These are phyloP conservation scores for Lophius piscatorius DNA, from an alignment of 2,113 vertebrate genomes.

Conservation along the genomic window DNA sequence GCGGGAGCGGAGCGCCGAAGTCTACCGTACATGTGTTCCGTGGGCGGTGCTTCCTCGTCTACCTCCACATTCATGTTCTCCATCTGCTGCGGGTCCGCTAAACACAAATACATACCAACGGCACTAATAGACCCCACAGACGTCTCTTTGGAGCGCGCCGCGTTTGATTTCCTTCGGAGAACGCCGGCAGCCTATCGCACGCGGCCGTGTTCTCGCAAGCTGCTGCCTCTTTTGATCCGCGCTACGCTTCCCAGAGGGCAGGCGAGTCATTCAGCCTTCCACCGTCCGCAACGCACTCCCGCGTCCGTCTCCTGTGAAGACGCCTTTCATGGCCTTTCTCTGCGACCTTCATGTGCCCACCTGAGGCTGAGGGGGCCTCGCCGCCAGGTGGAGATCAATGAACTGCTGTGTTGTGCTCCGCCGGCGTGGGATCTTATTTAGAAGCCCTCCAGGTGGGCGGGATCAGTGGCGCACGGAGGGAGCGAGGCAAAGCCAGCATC, in stretches of 20 bases:
- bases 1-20: not conserved
- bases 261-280: constrained; percentile 41
- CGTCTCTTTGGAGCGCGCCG: constrained; percentile 27
- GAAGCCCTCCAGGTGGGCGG: constrained; percentile 69
- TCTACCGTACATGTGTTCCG: constrained; percentile 35
- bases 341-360: constrained; percentile 63
- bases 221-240: constrained; percentile 39
- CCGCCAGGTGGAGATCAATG: constrained; percentile 68
- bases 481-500: constrained; percentile 58
- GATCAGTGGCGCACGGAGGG: constrained; percentile 63
- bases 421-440: constrained; percentile 69
- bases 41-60: constrained; percentile 37
- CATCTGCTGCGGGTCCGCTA: constrained; percentile 42
- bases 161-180: constrained; percentile 36
- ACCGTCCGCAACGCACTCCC: constrained; percentile 15
- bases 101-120: constrained; percentile 52
- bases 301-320: constrained; percentile 7
- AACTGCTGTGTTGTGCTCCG: constrained; percentile 64
- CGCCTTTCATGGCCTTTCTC: constrained; percentile 40
- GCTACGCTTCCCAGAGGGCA: constrained; percentile 33
- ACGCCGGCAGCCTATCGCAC: constrained; percentile 11
- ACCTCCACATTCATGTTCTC: constrained; percentile 29
- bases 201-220: constrained; percentile 21
- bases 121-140: constrained; percentile 30
- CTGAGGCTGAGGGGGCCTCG: constrained; percentile 59